phyloP scores from a whole-genome alignment of 2,888 invertebrate genomes.

The Apotomis capreana region DNA sequence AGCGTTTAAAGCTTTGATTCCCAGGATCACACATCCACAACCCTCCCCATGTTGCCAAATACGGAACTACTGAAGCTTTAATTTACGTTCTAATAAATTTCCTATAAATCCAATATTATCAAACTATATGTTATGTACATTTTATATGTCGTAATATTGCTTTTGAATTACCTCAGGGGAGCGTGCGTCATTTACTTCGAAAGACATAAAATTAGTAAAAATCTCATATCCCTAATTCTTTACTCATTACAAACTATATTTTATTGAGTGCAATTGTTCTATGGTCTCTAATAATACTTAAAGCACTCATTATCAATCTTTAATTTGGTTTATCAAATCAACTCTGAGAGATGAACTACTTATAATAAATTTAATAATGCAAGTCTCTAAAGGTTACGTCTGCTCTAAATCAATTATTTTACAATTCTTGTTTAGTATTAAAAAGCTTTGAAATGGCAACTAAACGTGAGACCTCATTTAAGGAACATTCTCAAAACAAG shows the following conservation, averaged over 20 bases:
- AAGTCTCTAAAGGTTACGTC: constrained; percentile 76
- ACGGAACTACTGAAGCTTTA: constrained; percentile 74
- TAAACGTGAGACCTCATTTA: constrained; percentile 51
- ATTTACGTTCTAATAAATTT: constrained; percentile 77
- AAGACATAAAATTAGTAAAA: constrained; percentile 76
- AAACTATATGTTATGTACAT: constrained; percentile 82
- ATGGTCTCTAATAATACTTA: constrained; percentile 74
- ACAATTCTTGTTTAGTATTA: constrained; percentile 57
- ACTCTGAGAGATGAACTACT: constrained; percentile 57
- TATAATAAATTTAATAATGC: constrained; percentile 66
- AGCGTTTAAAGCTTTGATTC: constrained; percentile 82
- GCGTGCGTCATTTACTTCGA: constrained; percentile 76
- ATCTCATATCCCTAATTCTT: constrained; percentile 77
- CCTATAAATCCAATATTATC: constrained; percentile 81
- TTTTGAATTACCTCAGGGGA: constrained; percentile 82
- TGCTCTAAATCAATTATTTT: constrained; percentile 72
- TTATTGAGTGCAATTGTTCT: constrained; percentile 71
- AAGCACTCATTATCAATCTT: constrained; percentile 79
- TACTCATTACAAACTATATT: constrained; percentile 70
- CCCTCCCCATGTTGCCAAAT: constrained; percentile 67
- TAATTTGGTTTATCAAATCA: constrained; percentile 74
- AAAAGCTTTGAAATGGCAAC: constrained; percentile 64
- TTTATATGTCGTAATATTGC: constrained; percentile 83
- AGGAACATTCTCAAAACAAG: constrained; percentile 38
- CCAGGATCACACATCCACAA: constrained; percentile 76